Evolutionary conservation across 2,888 invertebrate genomes (phyloP), one percentile per base, ranked within the genome.

Genomic region (Isotomurus palustris): DNA sequence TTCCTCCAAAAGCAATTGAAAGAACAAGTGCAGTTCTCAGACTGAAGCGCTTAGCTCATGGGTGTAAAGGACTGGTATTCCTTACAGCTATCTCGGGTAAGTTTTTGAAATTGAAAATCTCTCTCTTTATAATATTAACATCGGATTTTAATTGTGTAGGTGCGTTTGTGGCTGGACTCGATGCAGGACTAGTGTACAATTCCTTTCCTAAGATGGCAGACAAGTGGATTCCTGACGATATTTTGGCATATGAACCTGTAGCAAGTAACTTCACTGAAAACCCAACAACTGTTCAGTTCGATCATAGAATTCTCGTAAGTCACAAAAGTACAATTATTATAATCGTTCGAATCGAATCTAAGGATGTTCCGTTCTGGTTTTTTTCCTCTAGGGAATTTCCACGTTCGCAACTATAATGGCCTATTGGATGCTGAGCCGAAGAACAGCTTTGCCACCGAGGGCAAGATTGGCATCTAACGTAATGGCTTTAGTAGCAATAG

Each of bases 171-270:
- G 99, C 99, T 25, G 99, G 99, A 0, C 79, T 99, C 35, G 97
- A 99, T 79, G 99, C 97, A 1, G 99, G 99, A 0, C 79, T 99
- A 12, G 91, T 95, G 0, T 99, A 99, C 79, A 99, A 96, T 77
- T 89, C 94, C 1, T 99, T 96, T 80, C 99, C 99, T 0, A 96
- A 94, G 80, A 96, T 97, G 92, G 95, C 89, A 0, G 91, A 94
- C 75, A 79, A 80, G 67, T 89, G 95, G 95, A 82, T 99, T 50
- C 97, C 97, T 0, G 83, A 84, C 50, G 96, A 97, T 76, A 81
- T 96, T 59, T 74, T 91, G 10, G 81, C 84, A 0, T 76, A 87
- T 49, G 74, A 79, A 0, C 97, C 97, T 0, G 75, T 78, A 21
- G 73, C 86, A 60, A 82, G 81, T 62, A 99, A 99, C 78, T 80